Base-by-base conservation (phyloP, 2,888 invertebrate genomes). In the Trisateles emortualis region DNA sequence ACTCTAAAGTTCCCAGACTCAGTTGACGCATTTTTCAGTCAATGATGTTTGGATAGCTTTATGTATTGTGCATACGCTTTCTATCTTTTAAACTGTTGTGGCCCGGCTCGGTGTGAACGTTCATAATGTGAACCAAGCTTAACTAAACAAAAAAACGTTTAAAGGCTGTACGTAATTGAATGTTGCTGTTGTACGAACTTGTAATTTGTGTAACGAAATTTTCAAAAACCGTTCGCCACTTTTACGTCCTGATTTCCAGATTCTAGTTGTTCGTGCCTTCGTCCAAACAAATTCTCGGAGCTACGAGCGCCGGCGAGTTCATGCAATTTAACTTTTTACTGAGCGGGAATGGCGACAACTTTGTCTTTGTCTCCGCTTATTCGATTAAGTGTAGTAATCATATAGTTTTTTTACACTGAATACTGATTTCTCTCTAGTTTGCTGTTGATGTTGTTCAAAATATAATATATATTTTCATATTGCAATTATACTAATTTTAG, bases 261-360 rank as follows among this genome's bases (percentile, higher is more conserved):
- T 59, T 57, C 46, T 62, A 65, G 64, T 69, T 64, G 63, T 72
- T 54, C 47, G 44, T 55, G 54, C 53, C 54, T 51, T 55, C 44
- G 48, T 52, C 57, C 67, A 71, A 75, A 79, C 78, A 78, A 81
- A 78, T 75, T 72, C 61, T 46, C 54, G 49, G 56, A 62, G 64
- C 59, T 70, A 59, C 68, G 36, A 67, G 55, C 64, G 64, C 54
- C 58, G 53, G 42, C 60, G 64, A 68, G 74, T 78, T 78, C 72
- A 74, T 79, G 77, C 83, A 85, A 85, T 86, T 85, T 84, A 87
- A 87, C 87, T 87, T 87, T 86, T 86, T 83, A 76, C 81, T 59
- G 74, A 68, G 72, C 68, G 68, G 50, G 66, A 58, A 62, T 70
- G 63, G 62, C 68, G 66, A 60, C 74, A 84, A 83, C 81, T 84